Evolutionary conservation across 1,140 invertebrate species (phyloP).

Genomic region (Calliphora vicina): DNA sequence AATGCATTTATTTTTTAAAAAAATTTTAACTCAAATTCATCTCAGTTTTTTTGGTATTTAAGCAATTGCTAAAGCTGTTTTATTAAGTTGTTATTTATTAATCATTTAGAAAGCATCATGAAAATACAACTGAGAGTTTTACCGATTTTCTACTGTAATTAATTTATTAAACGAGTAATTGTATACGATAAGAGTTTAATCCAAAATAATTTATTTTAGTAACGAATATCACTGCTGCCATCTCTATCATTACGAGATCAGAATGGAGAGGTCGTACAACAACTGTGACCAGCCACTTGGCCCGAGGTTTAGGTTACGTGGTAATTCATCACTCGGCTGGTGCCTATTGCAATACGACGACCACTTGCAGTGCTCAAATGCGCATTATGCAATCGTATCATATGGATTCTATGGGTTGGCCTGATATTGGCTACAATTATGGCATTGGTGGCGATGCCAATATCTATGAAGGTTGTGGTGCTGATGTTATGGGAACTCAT

Average conservation of each 20-base stretch:
- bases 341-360: conserved; percentile 64
- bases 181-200: too few relatives aligned
- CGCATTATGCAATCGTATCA: conserved; percentile 67
- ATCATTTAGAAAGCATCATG: neutral
- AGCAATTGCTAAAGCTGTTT: neutral
- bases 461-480: conserved; percentile 73
- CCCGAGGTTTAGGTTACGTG: conserved; percentile 71
- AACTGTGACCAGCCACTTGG: conserved; percentile 55
- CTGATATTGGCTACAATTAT: conserved; percentile 73
- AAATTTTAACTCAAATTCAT: too few relatives aligned
- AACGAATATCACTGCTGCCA: conserved; percentile 7
- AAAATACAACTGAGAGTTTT: neutral
- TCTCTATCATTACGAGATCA: conserved; percentile 62
- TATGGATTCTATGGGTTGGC: conserved; percentile 68
- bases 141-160: neutral
- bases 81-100: too few relatives aligned
- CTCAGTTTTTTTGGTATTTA: conserved; percentile 3
- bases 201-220: neutral
- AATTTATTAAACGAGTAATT: too few relatives aligned
- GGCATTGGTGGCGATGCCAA: conserved; percentile 64
- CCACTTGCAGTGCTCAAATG: conserved; percentile 65
- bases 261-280: conserved; percentile 70
- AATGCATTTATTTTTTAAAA: too few relatives aligned
- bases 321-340: conserved; percentile 75
- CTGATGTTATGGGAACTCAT: conserved; percentile 71